These are phyloP conservation scores for Ursus arctos DNA, from an alignment of 2,113 vertebrate species.

Conservation along the genomic window DNA sequence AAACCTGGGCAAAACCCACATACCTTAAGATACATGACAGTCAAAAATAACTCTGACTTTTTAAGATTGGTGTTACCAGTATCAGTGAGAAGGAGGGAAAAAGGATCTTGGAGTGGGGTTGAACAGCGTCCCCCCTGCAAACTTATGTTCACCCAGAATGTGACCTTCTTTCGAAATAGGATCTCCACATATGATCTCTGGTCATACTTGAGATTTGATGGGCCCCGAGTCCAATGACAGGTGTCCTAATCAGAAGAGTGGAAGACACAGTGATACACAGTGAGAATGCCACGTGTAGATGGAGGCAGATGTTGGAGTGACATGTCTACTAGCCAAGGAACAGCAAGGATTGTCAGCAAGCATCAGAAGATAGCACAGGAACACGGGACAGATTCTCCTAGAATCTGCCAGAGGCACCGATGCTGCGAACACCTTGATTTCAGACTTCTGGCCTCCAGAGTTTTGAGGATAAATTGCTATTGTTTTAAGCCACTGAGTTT, in stretches of 20 bases:
- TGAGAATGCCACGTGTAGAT: background rate
- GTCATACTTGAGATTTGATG: background rate
- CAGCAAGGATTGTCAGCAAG: background rate
- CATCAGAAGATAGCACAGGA: background rate
- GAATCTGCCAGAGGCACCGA: background rate
- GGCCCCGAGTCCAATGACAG: background rate
- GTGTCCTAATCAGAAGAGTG: background rate
- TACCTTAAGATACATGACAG: background rate
- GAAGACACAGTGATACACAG: background rate
- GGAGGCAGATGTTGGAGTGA: background rate
- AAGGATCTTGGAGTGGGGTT: background rate
- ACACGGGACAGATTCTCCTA: background rate
- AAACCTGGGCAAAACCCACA: background rate
- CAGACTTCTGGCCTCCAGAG: background rate
- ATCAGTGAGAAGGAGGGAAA: background rate
- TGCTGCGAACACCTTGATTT: background rate
- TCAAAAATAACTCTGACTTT: background rate
- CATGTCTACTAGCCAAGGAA: background rate
- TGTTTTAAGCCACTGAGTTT: background rate
- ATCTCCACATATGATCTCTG: background rate
- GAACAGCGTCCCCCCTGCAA: background rate
- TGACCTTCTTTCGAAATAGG: background rate
- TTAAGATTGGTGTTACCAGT: background rate
- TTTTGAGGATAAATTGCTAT: background rate
- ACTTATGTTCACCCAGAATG: background rate